These are phyloP conservation scores for Acropora tenuis DNA, from an alignment of 64 coral and sea anemone species.

Conservation along the genomic window DNA sequence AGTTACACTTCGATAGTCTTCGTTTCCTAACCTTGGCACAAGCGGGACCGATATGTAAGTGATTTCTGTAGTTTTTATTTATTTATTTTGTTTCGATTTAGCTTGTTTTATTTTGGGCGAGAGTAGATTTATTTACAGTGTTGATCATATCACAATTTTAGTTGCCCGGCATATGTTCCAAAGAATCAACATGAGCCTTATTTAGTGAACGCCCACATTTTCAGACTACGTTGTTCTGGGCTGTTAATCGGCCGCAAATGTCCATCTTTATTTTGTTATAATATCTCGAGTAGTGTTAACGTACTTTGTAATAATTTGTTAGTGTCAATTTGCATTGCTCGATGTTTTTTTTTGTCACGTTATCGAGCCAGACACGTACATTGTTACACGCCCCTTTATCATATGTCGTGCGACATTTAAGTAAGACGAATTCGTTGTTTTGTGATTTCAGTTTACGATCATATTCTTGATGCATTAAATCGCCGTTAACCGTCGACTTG, in stretches of 20 bases:
- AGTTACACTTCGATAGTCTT: neutral
- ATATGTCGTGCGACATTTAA: too few species aligned
- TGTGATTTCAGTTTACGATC: too few species aligned
- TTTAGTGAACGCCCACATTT: neutral
- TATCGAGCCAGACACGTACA: neutral
- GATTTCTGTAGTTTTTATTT: neutral
- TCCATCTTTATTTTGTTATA: neutral
- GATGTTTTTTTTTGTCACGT: neutral
- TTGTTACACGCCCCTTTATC: neutral
- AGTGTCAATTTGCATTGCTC: too few species aligned
- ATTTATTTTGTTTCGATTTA: too few species aligned
- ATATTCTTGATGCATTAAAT: neutral
- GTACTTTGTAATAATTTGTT: neutral
- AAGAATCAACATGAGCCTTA: neutral
- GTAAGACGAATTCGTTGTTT: too few species aligned
- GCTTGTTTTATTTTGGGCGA: too few species aligned
- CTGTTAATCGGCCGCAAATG: neutral
- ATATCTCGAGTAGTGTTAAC: neutral
- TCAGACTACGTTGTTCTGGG: neutral
- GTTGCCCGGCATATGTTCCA: too few species aligned
- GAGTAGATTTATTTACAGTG: too few species aligned
- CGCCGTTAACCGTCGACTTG: neutral
- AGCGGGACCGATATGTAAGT: conserved; percentile 1
- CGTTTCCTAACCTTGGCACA: conserved; percentile 2
- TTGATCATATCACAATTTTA: too few species aligned